These are phyloP conservation scores for Saturnia pavonia DNA, from an alignment of 2,888 invertebrate species.

Conservation along the genomic window DNA sequence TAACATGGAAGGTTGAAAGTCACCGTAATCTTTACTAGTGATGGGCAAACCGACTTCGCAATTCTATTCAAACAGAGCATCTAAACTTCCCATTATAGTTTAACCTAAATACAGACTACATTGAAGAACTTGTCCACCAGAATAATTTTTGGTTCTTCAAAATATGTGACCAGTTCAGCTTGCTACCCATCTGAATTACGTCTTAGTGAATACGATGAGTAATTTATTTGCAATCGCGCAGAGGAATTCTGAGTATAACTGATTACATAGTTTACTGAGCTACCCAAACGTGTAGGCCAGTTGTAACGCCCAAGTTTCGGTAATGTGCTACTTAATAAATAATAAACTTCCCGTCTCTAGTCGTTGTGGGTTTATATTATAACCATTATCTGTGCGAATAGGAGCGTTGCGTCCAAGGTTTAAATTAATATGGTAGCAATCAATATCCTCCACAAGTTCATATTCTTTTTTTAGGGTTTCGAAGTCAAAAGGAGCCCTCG, in stretches of 20 bases:
- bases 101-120: not conserved
- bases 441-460: constrained; percentile 28
- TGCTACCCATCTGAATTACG: not conserved
- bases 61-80: not conserved
- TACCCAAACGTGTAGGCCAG: no score
- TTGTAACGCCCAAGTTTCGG: no score
- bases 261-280: no score
- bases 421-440: constrained; percentile 33
- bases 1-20: no score
- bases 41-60: not conserved
- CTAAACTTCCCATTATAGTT: not conserved
- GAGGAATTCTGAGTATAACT: not conserved
- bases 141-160: not conserved
- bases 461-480: not conserved
- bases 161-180: not conserved
- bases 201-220: not conserved
- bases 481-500: no score
- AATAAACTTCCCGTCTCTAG: not conserved
- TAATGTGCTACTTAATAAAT: not conserved
- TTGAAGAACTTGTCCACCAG: not conserved
- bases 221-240: no score
- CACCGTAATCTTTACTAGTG: not conserved
- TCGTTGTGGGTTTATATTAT: not conserved
- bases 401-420: constrained; percentile 47
- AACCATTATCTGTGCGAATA: constrained; percentile 29